These are phyloP conservation scores for Mormyrops boulengeri DNA, from an alignment of 2,797 vertebrate genomes.

Conservation along the genomic window DNA sequence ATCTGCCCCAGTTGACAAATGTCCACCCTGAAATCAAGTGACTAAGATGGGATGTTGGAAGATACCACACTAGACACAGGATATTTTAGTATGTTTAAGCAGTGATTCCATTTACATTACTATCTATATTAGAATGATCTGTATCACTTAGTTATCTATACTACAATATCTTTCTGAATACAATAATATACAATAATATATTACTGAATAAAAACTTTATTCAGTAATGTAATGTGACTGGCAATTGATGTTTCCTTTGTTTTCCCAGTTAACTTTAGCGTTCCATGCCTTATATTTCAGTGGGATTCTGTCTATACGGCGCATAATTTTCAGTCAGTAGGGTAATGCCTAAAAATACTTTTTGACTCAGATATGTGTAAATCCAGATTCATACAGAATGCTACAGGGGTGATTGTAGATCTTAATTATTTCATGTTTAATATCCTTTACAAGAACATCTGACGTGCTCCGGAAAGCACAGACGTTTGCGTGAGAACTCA, in stretches of 20 bases:
- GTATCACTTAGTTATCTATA: neutral
- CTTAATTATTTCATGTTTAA: neutral
- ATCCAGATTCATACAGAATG: neutral
- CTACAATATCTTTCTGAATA: neutral
- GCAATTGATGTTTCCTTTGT: neutral
- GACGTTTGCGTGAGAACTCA: constrained; percentile 12
- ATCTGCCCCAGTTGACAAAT: neutral
- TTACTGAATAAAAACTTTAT: neutral
- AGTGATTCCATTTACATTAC: neutral
- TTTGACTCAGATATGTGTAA: neutral
- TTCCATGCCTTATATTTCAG: neutral
- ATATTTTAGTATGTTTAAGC: neutral
- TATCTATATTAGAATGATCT: neutral
- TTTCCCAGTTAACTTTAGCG: neutral
- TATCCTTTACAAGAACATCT: neutral
- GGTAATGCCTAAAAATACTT: neutral
- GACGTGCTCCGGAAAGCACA: neutral
- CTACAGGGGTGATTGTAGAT: neutral
- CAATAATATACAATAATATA: no score
- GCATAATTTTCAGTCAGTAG: neutral
- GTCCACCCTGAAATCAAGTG: neutral
- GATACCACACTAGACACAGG: neutral
- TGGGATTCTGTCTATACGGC: neutral
- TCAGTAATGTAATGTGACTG: neutral
- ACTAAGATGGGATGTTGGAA: neutral